Percentiles rank a stretch among this genome's conserved stretches.
These are phyloP conservation scores for Pygoscelis adeliae DNA, from an alignment of 2,113 vertebrate species.

Conservation along the genomic window DNA sequence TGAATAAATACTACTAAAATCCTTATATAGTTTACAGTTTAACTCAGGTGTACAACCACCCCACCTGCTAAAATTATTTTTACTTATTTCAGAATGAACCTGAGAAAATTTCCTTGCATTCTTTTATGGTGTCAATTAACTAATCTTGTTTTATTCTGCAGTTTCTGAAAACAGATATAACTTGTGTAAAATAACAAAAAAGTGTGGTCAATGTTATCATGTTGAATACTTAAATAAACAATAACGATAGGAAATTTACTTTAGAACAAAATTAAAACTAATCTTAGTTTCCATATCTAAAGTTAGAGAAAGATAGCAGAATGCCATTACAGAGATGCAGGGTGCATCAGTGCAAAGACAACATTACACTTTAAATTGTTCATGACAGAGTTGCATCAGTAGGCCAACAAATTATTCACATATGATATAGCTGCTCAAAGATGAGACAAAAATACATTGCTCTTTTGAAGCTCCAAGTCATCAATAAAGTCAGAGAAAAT, in stretches of 20 bases:
- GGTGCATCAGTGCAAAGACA: background rate
- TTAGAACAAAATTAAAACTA: background rate
- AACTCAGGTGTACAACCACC: background rate
- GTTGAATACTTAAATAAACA: background rate
- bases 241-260: background rate
- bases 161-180: background rate
- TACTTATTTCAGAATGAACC: background rate
- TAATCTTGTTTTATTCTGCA: background rate
- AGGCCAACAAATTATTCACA: background rate
- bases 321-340: background rate
- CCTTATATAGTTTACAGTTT: background rate
- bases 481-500: background rate
- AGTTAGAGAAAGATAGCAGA: background rate
- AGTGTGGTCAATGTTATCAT: background rate
- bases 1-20: background rate
- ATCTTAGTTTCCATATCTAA: background rate
- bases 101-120: background rate
- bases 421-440: background rate
- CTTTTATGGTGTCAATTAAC: background rate
- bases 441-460: background rate
- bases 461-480: background rate
- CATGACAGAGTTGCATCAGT: background rate
- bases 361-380: slow-evolving; percentile 3
- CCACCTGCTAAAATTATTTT: background rate
- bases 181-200: background rate